Evolutionary conservation across 2,113 vertebrate genomes (phyloP).

Genomic region (Vulpes lagopus): DNA sequence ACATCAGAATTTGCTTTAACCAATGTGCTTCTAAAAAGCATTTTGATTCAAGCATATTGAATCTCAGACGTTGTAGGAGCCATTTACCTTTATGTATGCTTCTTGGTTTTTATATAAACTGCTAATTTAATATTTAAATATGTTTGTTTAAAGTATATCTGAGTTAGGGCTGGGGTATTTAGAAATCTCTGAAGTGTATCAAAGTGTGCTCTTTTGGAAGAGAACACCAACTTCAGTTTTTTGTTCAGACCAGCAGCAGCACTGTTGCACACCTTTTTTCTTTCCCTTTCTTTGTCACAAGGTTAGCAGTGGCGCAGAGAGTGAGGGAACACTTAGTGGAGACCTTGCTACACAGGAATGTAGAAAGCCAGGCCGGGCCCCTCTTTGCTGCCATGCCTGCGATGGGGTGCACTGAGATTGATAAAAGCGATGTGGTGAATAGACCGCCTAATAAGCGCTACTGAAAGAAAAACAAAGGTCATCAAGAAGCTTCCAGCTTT

Average conservation of each 20-base stretch:
- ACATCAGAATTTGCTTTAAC: neutral
- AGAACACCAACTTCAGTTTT: neutral
- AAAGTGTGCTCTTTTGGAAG: neutral
- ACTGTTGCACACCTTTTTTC: neutral
- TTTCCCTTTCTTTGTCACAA: neutral
- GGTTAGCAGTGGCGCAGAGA: neutral
- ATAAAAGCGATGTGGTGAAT: too few species aligned
- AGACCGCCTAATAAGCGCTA: neutral
- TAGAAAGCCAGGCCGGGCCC: neutral
- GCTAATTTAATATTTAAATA: neutral
- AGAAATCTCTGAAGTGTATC: neutral
- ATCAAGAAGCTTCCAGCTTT: neutral
- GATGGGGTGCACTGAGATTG: neutral
- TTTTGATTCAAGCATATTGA: neutral
- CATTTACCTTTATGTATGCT: neutral
- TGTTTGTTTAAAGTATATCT: neutral
- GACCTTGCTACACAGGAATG: rapidly evolving
- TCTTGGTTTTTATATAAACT: neutral
- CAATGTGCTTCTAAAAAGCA: neutral
- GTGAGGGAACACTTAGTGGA: neutral
- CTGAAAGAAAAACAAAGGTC: neutral
- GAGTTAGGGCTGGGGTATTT: neutral
- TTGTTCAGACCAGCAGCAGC: neutral
- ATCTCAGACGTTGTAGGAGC: neutral
- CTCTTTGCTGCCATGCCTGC: neutral